A percentile compares a stretch with the other conserved stretches of the same genome.
Conservation (phyloP, 2,113 vertebrate genomes). For the Urocitellus parryii region DNA sequence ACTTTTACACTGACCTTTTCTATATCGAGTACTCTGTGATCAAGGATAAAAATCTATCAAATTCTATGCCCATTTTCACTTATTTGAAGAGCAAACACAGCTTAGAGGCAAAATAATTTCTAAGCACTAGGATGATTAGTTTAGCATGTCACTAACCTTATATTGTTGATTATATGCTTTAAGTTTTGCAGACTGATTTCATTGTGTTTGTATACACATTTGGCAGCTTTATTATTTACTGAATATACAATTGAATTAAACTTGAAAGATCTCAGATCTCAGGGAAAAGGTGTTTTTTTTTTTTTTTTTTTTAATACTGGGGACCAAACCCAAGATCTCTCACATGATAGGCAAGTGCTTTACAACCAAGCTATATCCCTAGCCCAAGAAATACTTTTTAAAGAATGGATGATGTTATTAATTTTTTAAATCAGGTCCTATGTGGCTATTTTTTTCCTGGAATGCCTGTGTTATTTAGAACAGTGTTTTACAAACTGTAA, state of each 20-base stretch:
- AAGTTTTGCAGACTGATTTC: background rate
- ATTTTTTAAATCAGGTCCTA: background rate
- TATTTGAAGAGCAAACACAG: background rate
- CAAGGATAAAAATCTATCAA: background rate
- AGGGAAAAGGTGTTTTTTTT: background rate
- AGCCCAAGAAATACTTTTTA: background rate
- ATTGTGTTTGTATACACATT: slow-evolving; percentile 4
- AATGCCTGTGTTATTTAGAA: background rate
- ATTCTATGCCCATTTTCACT: background rate
- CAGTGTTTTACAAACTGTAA: background rate
- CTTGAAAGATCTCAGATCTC: background rate
- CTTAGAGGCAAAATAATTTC: slow-evolving; percentile 18
- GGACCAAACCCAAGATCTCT: background rate
- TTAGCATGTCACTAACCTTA: background rate
- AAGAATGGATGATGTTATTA: slow-evolving; percentile 5
- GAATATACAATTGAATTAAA: background rate
- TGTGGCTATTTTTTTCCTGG: background rate
- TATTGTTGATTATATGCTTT: background rate
- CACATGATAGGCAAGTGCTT: background rate
- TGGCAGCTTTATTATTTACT: slow-evolving; percentile 10
- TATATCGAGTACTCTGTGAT: background rate
- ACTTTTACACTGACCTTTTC: background rate
- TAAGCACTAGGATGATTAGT: background rate
- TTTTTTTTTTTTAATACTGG: background rate
- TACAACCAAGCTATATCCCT: background rate